These are phyloP conservation scores for Silurus meridionalis DNA, from an alignment of 2,113 vertebrate genomes.

Conservation along the genomic window DNA sequence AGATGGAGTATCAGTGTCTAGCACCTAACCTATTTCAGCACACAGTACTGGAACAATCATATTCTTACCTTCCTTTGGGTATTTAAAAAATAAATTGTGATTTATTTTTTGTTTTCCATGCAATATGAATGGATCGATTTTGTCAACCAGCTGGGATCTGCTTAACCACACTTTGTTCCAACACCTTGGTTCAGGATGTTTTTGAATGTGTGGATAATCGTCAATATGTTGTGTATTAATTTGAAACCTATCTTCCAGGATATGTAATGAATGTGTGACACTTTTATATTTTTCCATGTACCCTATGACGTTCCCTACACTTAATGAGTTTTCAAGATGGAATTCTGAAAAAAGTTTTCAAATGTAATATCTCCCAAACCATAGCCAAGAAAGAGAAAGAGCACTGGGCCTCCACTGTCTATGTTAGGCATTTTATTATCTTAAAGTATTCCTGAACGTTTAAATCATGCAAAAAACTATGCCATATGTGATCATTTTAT, in stretches of 20 bases:
- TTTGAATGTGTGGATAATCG: constrained; percentile 61
- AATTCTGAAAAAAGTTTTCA: constrained; percentile 44
- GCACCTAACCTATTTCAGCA: background rate
- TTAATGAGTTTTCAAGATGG: constrained; percentile 70
- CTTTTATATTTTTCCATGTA: constrained; percentile 64
- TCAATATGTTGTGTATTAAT: constrained; percentile 59
- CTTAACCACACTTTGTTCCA: constrained; percentile 54
- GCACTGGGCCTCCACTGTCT: background rate
- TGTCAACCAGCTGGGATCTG: constrained; percentile 38
- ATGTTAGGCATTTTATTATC: constrained; percentile 27
- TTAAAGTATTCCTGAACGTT: constrained; percentile 11
- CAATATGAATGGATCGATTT: background rate
- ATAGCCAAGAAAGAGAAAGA: constrained; percentile 42
- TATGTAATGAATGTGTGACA: constrained; percentile 33
- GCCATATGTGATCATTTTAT: background rate
- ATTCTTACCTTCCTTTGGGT: background rate
- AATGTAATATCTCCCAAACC: constrained; percentile 54
- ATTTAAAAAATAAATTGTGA: background rate
- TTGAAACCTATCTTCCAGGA: constrained; percentile 46
- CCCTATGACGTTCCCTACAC: constrained; percentile 51
- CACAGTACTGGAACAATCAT: background rate
- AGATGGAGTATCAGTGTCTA: background rate
- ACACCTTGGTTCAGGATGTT: constrained; percentile 47
- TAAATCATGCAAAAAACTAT: background rate
- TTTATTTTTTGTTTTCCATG: background rate